Percentiles rank a stretch among this genome's conserved stretches.
Evolutionary conservation across 2,113 vertebrate genomes (phyloP).

Genomic region (Ctenodactylus gundi): DNA sequence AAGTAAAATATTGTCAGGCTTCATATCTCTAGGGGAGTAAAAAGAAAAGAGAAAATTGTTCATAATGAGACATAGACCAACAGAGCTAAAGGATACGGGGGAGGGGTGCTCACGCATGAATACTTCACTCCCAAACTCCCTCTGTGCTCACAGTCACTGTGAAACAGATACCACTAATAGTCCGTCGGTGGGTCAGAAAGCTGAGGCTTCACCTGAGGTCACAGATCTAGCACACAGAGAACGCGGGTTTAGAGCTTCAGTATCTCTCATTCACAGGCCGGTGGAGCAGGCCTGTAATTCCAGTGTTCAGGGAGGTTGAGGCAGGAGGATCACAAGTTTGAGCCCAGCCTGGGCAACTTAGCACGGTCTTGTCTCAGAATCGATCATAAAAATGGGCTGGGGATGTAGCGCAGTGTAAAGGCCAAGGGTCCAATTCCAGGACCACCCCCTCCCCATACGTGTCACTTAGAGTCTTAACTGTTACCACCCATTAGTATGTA

Average conservation of each 20-base stretch:
- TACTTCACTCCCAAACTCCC: not conserved
- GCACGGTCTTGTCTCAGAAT: too few species aligned
- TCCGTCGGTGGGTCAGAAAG: not conserved
- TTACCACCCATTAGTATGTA: not conserved
- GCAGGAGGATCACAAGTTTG: too few species aligned
- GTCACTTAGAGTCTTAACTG: not conserved
- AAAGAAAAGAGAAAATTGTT: conserved; percentile 59
- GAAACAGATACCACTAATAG: not conserved
- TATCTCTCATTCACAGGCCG: too few species aligned
- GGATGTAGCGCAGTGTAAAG: too few species aligned
- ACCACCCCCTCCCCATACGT: too few species aligned
- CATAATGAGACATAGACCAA: not conserved
- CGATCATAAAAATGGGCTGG: too few species aligned
- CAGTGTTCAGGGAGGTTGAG: too few species aligned
- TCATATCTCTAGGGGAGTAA: conserved; percentile 91
- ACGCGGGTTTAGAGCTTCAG: not conserved
- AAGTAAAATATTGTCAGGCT: conserved; percentile 98
- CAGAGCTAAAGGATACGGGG: not conserved
- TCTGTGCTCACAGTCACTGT: not conserved
- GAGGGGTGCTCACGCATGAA: not conserved
- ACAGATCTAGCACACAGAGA: not conserved
- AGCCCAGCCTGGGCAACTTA: too few species aligned
- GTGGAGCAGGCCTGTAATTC: too few species aligned
- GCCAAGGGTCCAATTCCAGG: too few species aligned
- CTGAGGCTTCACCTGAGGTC: not conserved